phyloP scores from a whole-genome alignment of 2,888 invertebrate genomes.

The Salticus scenicus region DNA sequence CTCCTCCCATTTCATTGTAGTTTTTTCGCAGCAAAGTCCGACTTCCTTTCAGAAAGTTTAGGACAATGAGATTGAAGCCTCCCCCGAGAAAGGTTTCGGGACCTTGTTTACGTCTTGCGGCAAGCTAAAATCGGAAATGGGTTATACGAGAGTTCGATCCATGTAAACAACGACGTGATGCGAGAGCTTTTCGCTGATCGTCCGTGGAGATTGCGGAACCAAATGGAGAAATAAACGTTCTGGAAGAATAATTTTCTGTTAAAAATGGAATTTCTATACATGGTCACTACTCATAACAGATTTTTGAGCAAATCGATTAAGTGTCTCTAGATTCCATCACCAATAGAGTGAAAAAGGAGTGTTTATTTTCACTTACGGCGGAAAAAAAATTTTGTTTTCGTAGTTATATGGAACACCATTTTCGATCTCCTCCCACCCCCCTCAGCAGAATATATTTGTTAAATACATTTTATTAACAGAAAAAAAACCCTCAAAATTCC shows the following conservation, averaged over 20 bases:
- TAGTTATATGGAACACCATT: too few relatives aligned
- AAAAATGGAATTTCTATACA: too few relatives aligned
- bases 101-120: constrained; percentile 5
- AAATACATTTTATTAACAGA: too few relatives aligned
- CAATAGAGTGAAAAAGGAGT: too few relatives aligned
- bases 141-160: not conserved
- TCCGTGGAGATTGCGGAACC: not conserved
- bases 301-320: too few relatives aligned
- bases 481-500: too few relatives aligned
- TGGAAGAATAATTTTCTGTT: not conserved
- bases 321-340: too few relatives aligned
- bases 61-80: not conserved
- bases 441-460: too few relatives aligned
- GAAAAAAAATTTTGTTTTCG: too few relatives aligned
- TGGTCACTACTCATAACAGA: too few relatives aligned
- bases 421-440: too few relatives aligned
- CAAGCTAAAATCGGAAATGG: constrained; percentile 9
- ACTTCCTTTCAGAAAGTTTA: not conserved
- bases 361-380: too few relatives aligned
- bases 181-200: not conserved
- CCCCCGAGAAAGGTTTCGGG: not conserved
- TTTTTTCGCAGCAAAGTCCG: not conserved
- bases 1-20: not conserved
- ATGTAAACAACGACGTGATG: not conserved
- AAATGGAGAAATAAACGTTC: not conserved